phyloP scores from a whole-genome alignment of 2,888 invertebrate genomes.

The Pristionchus japonicus region DNA sequence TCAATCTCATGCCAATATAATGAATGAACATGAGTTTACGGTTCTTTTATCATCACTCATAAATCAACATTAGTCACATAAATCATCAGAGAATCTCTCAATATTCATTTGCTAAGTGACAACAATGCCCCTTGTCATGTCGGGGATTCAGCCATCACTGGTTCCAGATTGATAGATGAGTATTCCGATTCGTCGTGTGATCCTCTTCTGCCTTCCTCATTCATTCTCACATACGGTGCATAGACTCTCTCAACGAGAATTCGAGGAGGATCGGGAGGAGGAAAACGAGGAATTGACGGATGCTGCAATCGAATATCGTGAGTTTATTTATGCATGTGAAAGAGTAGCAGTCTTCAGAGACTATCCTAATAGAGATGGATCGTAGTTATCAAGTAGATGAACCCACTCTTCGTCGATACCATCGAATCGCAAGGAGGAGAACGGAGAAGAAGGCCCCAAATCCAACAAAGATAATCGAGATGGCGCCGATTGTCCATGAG shows the following conservation, averaged over 20 bases:
- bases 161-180: neutral
- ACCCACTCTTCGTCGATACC: neutral
- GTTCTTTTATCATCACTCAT: too few relatives aligned
- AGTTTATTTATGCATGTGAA: too few relatives aligned
- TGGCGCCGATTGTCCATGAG: neutral
- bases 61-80: too few relatives aligned
- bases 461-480: neutral
- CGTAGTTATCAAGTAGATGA: neutral
- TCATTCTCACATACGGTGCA: neutral
- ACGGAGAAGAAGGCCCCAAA: neutral
- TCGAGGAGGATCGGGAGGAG: neutral
- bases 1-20: neutral
- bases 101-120: neutral
- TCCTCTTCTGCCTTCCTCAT: neutral
- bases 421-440: neutral
- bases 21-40: too few relatives aligned
- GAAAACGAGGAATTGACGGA: neutral
- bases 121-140: neutral
- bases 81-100: neutral
- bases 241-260: neutral
- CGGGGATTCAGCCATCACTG: neutral
- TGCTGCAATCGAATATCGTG: neutral
- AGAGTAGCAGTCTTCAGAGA: too few relatives aligned
- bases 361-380: too few relatives aligned
- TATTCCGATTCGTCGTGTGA: neutral